Base-by-base conservation (phyloP, 2,797 vertebrate genomes). In the Gallirallus australis region DNA sequence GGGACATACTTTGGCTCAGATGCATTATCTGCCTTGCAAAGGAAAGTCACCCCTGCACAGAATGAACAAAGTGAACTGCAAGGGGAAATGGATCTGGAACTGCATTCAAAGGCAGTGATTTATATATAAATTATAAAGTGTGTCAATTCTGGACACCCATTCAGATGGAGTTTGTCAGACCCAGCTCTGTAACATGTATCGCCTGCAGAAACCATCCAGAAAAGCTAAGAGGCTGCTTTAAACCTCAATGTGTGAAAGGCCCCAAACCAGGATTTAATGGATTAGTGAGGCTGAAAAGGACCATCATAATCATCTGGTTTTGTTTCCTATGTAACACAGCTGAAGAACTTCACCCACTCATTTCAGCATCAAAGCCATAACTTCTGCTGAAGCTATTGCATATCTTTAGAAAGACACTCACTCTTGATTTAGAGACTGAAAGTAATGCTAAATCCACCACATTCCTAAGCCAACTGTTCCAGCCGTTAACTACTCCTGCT, bases 351-450 rank as follows among this genome's bases (percentile, higher is more conserved):
- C 94, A 96, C 86, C 90, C 90, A 89, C 77, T 94, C 80, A 28
- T 82, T 95, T 95, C 78, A 90, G 90, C 88, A 95, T 90, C 94
- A 91, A 95, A 95, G 80, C 66, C 59, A 11, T 76, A 92, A 94
- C 92, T 96, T 77, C 82, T 94, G 94, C 88, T 90, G 94, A 88
- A 96, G 80, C 66, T 90, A 69, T 86, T 90, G 77, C 82, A 60
- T n/a, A 68, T 92, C 76, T 95, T 93, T 69, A 86, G 84, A 94
- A 81, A 94, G 91, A 81, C 87, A 70, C 48, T 92, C 54, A 56
- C 50, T 86, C 92, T 90, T 93, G 91, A 95, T 93, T 96, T 94
- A 95, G 92, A 66, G 93, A 86, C 93, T 93, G 89, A 93, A 96
- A 95, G 76, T 69, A 91, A 93, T 40, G 82, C 82, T 91, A 88